Evolutionary conservation across 1,140 invertebrate species (phyloP).

Genomic region (Oreohelix idahoensis): DNA sequence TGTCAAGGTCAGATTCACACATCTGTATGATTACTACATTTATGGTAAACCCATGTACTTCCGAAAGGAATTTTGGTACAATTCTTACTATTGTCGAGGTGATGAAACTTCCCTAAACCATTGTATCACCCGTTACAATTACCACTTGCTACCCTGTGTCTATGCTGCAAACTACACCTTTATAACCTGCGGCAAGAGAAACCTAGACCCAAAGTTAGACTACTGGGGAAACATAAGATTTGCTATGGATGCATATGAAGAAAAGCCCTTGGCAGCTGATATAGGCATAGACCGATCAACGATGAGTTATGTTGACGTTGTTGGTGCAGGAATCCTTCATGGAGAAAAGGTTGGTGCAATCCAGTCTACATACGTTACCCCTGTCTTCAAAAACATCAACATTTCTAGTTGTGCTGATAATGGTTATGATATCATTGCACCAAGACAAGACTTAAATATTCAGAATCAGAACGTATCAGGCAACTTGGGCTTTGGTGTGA

Average conservation of each 20-base stretch:
- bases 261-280: constrained; percentile 72
- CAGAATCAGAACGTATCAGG: constrained; percentile 80
- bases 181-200: constrained; percentile 89
- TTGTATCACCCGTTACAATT: constrained; percentile 84
- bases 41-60: constrained; percentile 72
- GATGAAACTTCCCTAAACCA: constrained; percentile 87
- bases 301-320: constrained; percentile 88
- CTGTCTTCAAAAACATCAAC: constrained; percentile 85
- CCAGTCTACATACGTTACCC: constrained; percentile 87
- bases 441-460: constrained; percentile 77
- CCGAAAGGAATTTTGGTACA: constrained; percentile 86
- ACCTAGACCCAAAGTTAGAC: constrained; percentile 79
- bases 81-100: constrained; percentile 87
- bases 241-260: constrained; percentile 90
- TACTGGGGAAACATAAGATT: constrained; percentile 98
- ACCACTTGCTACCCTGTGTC: constrained; percentile 67
- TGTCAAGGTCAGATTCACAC: constrained; percentile 75
- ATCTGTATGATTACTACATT: constrained; percentile 69
- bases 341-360: constrained; percentile 92
- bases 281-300: constrained; percentile 64
- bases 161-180: constrained; percentile 90
- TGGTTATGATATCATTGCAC: constrained; percentile 92
- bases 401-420: constrained; percentile 89
- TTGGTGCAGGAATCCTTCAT: constrained; percentile 93
- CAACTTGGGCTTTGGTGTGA: constrained; percentile 91